A percentile compares a stretch with the other conserved stretches of the same genome.
phyloP scores from a whole-genome alignment of 2,888 invertebrate species.

The Plagiodera versicolora region DNA sequence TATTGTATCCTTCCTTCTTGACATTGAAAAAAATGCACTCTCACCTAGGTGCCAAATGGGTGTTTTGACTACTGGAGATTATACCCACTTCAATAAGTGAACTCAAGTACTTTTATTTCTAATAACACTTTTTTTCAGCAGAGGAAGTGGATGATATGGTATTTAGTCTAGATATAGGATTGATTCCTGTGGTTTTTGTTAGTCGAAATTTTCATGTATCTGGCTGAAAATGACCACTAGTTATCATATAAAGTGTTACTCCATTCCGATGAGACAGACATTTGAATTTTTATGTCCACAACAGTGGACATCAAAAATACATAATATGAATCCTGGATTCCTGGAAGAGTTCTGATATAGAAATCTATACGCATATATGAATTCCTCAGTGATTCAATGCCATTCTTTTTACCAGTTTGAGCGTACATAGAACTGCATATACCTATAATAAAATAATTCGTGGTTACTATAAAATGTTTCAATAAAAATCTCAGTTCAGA shows the following conservation, averaged over 20 bases:
- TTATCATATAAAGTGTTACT: background rate
- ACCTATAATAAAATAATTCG: too few relatives aligned
- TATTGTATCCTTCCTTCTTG: slow-evolving; percentile 1
- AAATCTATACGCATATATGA: background rate
- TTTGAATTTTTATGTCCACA: background rate
- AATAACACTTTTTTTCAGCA: background rate
- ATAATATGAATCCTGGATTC: background rate
- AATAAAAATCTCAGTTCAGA: too few relatives aligned
- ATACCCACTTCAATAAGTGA: background rate
- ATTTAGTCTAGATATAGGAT: background rate
- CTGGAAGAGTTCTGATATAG: background rate
- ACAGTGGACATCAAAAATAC: background rate
- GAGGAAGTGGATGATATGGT: background rate
- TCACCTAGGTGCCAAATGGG: background rate
- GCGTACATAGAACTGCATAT: too few relatives aligned
- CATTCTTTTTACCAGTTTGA: too few relatives aligned
- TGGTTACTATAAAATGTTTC: too few relatives aligned
- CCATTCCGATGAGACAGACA: background rate
- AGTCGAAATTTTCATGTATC: background rate
- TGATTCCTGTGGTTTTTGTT: background rate
- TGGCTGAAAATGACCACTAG: background rate
- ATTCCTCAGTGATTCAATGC: too few relatives aligned
- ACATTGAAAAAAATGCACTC: slow-evolving; percentile 1
- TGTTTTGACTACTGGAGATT: slow-evolving; percentile 9
- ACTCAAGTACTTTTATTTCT: background rate